Conservation (phyloP, 2,797 vertebrate genomes). For the Gymnothorax reevesii region DNA sequence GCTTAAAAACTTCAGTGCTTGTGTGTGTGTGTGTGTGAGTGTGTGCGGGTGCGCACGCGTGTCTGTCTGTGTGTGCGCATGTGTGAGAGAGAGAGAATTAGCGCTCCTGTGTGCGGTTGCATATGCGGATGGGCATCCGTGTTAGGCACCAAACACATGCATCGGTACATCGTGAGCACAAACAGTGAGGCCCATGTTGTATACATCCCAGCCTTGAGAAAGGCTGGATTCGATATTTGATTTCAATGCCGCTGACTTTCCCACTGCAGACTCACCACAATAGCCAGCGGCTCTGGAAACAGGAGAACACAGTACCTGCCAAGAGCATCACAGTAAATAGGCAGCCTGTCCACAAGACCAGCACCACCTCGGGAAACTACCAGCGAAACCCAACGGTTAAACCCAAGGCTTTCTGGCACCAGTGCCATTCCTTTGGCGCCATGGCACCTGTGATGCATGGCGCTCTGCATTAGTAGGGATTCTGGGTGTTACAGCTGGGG, state of each 20-base stretch:
- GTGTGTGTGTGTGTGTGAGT: not conserved
- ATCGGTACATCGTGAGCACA: not conserved
- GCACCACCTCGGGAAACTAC: not conserved
- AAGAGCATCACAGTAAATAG: not conserved
- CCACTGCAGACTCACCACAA: conserved; percentile 19
- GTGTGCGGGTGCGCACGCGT: not conserved
- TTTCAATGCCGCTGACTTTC: not conserved
- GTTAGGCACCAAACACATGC: not conserved
- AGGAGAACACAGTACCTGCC: not conserved
- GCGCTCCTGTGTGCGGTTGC: not conserved
- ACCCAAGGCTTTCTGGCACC: not conserved
- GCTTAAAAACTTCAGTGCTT: not conserved
- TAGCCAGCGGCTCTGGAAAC: not conserved
- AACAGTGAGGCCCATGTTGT: not conserved
- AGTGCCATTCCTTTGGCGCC: not conserved
- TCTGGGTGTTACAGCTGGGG: not conserved
- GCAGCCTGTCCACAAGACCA: not conserved
- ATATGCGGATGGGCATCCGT: not conserved
- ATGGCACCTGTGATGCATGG: not conserved
- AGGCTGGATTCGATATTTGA: not conserved
- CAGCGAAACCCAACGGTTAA: not conserved
- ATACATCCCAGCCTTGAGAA: not conserved
- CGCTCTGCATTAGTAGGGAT: not conserved
- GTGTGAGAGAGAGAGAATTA: too few species aligned
- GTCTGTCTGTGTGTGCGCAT: not conserved